phyloP scores from a whole-genome alignment of 2,797 vertebrate genomes.

The Falco biarmicus region DNA sequence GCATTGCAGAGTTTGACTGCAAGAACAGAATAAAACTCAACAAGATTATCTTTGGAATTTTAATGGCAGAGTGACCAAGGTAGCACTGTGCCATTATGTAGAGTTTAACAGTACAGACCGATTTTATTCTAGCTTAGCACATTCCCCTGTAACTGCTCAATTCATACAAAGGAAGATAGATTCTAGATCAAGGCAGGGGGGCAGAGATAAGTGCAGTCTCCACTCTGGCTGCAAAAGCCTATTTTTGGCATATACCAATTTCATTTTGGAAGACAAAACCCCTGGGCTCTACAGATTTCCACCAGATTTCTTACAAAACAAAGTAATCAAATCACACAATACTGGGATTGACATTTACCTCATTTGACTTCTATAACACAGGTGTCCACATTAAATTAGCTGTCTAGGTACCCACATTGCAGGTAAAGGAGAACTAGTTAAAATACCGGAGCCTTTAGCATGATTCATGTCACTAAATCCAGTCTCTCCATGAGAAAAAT shows the following conservation, averaged over 20 bases:
- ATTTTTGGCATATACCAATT: background rate
- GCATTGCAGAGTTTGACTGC: background rate
- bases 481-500: background rate
- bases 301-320: background rate
- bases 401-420: background rate
- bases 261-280: background rate
- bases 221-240: background rate
- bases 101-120: background rate
- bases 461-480: background rate
- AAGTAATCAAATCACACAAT: rapidly evolving
- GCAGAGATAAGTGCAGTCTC: no score
- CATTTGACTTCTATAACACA: background rate
- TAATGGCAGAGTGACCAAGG: background rate
- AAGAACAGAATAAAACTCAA: background rate
- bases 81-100: background rate
- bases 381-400: background rate
- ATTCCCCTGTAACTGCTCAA: background rate
- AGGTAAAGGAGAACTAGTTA: background rate
- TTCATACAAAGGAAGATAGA: background rate
- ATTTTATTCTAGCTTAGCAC: background rate
- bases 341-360: background rate
- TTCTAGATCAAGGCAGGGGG: background rate
- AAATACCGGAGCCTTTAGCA: background rate
- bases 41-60: background rate
- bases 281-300: background rate